Evolutionary conservation across 2,888 invertebrate species (phyloP), one percentile per base, ranked within the genome.

Genomic region (Harpalus rufipes): DNA sequence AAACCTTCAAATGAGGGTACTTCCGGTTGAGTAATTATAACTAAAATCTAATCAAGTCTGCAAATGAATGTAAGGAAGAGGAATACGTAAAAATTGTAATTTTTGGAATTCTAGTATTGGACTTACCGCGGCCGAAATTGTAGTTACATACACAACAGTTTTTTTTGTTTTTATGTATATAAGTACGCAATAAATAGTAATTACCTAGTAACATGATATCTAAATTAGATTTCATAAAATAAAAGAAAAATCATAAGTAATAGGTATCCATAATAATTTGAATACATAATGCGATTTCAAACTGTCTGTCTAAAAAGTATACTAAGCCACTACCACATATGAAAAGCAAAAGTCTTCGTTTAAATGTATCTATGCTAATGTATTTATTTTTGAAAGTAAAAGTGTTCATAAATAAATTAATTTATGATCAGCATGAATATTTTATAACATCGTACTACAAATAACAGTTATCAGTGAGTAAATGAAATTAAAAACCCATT

Each of bases 401-500:
- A 74, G 44, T 44, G 72, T 44, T 18, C 72, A 74, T 74, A 74
- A 74, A 74, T 68, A 39, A 74, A 44, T 44, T 74, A 74, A 74
- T 74, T 74, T 74, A 74, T 18, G 72, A 44, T 74, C 41, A 74
- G 4, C 44, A 74, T 74, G 72, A 74, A 74, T 74, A 74, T 74
- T 44, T 44, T 18, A 74, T 44, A 44, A 74, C 72, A 39, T 44
- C n/a, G 18, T 7, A 74, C 44, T 18, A 21, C 44, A 74, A 44
- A 44, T 41, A 74, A 74, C 72, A 68, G 18, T 74, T 51, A 74
- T 16, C 18, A 74, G 72, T 18, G 41, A 74, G 72, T 44, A 74
- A 74, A 74, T 74, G 41, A 44, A 74, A 74, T 74, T 74, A 74
- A 74, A 74, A 74, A 18, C 18, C 44, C 72, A 74, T 74, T 74